Conservation (phyloP, 2,113 vertebrate species). For the Thomomys bottae region DNA sequence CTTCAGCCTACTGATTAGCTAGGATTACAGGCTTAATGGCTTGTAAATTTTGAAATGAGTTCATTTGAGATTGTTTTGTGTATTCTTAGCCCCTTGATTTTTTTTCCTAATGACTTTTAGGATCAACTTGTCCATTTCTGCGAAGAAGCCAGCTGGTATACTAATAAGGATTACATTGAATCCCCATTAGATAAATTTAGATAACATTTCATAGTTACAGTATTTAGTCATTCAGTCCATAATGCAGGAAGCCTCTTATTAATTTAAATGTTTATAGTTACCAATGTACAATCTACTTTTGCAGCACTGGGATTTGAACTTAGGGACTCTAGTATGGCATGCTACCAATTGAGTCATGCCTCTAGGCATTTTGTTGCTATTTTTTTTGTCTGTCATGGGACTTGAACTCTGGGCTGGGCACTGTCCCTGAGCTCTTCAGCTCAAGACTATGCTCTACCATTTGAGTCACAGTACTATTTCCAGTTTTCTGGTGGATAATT, state of each 20-base stretch:
- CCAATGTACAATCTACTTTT: not conserved
- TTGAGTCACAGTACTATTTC: no score
- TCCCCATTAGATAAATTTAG: conserved; percentile 22
- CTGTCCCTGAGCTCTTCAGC: no score
- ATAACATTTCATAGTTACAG: not conserved
- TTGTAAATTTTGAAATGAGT: not conserved
- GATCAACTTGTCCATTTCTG: conserved; percentile 10
- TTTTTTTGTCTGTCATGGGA: no score
- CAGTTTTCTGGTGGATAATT: no score
- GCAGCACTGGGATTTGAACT: no score
- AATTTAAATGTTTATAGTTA: conserved; percentile 24
- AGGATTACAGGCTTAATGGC: no score
- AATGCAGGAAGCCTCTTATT: not conserved
- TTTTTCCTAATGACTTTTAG: conserved; percentile 44
- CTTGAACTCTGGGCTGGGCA: no score
- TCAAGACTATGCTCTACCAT: no score
- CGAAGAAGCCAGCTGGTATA: conserved; percentile 30
- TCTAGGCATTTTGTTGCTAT: no score
- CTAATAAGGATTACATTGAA: not conserved
- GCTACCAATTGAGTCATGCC: no score
- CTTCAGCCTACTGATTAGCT: no score
- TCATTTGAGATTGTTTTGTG: not conserved
- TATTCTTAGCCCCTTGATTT: not conserved
- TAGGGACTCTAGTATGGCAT: no score
- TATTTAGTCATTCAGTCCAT: conserved; percentile 11